phyloP scores from a whole-genome alignment of 1,140 invertebrate species.

The Phthorimaea operculella region DNA sequence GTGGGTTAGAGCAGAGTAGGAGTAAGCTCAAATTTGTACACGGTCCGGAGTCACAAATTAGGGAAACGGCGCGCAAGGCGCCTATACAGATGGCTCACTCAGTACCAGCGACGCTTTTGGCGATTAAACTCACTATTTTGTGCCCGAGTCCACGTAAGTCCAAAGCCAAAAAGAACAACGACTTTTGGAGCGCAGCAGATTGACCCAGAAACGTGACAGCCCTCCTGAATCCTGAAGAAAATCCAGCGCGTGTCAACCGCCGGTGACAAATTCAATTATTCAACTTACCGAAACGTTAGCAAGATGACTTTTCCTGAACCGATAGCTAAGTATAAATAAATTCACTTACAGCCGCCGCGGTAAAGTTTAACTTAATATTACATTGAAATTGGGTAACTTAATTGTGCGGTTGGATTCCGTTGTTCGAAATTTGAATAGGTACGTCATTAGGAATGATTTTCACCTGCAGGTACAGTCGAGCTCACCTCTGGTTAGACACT shows the following conservation, averaged over 20 bases:
- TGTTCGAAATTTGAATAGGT: slow-evolving; percentile 51
- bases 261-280: slow-evolving; percentile 67
- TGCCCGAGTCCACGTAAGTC: too few relatives aligned
- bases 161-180: too few relatives aligned
- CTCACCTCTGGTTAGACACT: too few relatives aligned
- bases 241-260: slow-evolving; percentile 55
- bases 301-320: slow-evolving; percentile 61
- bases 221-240: slow-evolving; percentile 55
- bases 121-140: too few relatives aligned
- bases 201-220: slow-evolving; percentile 45
- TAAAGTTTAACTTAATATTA: slow-evolving; percentile 67
- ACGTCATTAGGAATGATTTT: slow-evolving; percentile 43
- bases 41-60: too few relatives aligned
- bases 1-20: too few relatives aligned
- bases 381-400: slow-evolving; percentile 64
- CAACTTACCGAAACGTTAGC: slow-evolving; percentile 65
- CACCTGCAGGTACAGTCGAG: slow-evolving; percentile 11
- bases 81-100: too few relatives aligned
- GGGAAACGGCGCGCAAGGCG: too few relatives aligned
- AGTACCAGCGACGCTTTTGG: too few relatives aligned
- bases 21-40: too few relatives aligned
- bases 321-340: slow-evolving; percentile 67
- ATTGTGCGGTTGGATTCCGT: slow-evolving; percentile 49
- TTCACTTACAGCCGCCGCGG: slow-evolving; percentile 62
- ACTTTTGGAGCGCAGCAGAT: background rate